Base-by-base conservation (phyloP, 2,113 vertebrate species). In the Kryptolebias marmoratus region DNA sequence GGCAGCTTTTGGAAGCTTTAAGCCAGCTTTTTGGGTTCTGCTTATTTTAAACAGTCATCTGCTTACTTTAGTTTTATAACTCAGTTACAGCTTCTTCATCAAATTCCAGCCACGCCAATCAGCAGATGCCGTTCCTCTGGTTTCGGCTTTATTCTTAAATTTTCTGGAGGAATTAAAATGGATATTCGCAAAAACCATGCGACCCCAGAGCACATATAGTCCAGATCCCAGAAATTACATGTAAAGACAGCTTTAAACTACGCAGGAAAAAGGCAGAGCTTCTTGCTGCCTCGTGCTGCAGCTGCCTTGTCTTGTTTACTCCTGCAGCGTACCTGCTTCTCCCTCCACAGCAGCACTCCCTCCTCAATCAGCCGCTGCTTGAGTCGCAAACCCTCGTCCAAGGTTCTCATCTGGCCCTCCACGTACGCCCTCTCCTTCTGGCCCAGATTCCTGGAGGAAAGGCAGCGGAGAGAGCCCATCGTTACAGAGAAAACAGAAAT, bases 311-410 rank as follows among this genome's bases (percentile, higher is more conserved):
- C 5, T 27, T 15, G 28, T 56, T 9, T 13, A 55, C 59, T 50
- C 53, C 66, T 55, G 30, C 15, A 50, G 10, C 18, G 57, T 59
- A 91, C 91, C 91, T 93, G 92, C 74, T 91, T 93, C 80, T 92
- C 92, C 73, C 89, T 91, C 92, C 92, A 93, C 59, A 92, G 83
- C 56, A 88, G 84, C 66, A 88, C 87, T 62, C 90, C 91, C 73
- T 94, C 92, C 86, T 93, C 89, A 75, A 92, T 92, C 57, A 92
- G 87, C 62, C 92, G 91, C 87, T 88, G 87, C 77, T 92, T 92
- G 74, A 93, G 86, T 59, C 79, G 81, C 68, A 92, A 79, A 39
- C 91, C 91, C 75, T 93, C 91, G 2, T 87, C 90, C 82, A 93
- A 76, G 69, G 87, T 84, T 88, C 88, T 94, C 90, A 90, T 91